These are phyloP conservation scores for Ennomos erosarius DNA, from an alignment of 2,888 invertebrate genomes.

Conservation along the genomic window DNA sequence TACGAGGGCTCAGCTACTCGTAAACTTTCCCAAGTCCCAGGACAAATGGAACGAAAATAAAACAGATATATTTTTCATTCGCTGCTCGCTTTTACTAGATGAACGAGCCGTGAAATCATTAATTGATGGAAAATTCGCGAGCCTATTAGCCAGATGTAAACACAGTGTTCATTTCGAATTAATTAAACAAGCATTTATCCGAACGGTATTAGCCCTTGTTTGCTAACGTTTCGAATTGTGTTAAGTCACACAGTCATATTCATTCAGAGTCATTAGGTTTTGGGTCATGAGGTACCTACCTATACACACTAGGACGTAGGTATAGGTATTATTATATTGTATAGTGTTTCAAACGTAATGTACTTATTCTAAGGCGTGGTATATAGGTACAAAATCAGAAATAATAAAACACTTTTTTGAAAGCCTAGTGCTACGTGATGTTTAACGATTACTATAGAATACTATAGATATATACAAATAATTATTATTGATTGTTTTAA, in stretches of 20 bases:
- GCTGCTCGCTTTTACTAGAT: not conserved
- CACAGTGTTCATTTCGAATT: conserved; percentile 40
- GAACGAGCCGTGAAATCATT: conserved; percentile 9
- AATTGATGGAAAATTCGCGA: conserved; percentile 33
- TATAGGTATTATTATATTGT: too few species aligned
- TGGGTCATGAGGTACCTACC: not conserved
- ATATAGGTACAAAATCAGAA: too few species aligned
- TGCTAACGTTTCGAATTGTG: conserved; percentile 29
- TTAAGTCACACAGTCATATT: conserved; percentile 19
- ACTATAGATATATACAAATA: too few species aligned
- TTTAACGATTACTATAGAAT: too few species aligned
- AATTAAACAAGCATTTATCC: conserved; percentile 41
- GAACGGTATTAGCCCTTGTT: conserved; percentile 31
- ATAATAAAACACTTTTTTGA: too few species aligned
- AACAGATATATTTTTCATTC: conserved; percentile 15
- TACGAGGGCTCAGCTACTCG: conserved; percentile 24
- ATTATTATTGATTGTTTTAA: too few species aligned
- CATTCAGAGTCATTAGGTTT: conserved; percentile 9
- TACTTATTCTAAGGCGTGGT: too few species aligned
- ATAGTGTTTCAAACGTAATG: too few species aligned
- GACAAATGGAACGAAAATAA: conserved; percentile 13
- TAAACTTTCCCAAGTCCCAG: conserved; percentile 19
- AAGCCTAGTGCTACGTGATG: too few species aligned
- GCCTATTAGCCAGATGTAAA: conserved; percentile 38
- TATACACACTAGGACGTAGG: too few species aligned